Conservation (phyloP, 2,113 vertebrate genomes). For the Caranx ignobilis region DNA sequence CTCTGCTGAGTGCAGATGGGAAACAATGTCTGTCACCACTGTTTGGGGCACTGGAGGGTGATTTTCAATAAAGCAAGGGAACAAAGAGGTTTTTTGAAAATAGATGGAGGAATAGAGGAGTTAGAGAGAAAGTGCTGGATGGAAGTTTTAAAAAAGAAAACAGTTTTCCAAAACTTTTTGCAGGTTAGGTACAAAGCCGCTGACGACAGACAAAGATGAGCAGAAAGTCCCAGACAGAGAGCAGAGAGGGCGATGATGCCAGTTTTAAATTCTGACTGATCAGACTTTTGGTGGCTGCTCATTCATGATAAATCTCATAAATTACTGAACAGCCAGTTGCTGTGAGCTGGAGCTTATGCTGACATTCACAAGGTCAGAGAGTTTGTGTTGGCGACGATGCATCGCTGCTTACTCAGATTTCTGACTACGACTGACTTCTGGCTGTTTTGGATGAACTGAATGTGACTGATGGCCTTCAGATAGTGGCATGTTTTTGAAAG, state of each 20-base stretch:
- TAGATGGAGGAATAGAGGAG: background rate
- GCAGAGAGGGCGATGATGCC: background rate
- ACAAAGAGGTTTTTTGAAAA: background rate
- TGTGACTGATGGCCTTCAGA: slow-evolving; percentile 28
- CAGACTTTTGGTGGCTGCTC: slow-evolving; percentile 8
- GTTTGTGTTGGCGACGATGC: slow-evolving; percentile 18
- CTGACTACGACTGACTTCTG: slow-evolving; percentile 1
- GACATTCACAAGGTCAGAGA: slow-evolving; percentile 40
- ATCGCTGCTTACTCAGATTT: slow-evolving; percentile 31
- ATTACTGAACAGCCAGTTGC: slow-evolving; percentile 19
- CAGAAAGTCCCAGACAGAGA: background rate
- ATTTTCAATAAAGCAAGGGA: slow-evolving; percentile 23
- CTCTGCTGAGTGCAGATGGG: slow-evolving; percentile 29
- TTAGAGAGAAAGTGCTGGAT: background rate
- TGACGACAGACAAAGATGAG: slow-evolving; percentile 2
- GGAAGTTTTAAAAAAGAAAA: background rate
- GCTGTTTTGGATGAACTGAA: slow-evolving; percentile 20
- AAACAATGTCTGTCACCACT: slow-evolving; percentile 19
- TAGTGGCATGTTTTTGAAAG: background rate
- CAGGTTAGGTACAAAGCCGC: background rate
- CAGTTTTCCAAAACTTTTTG: background rate
- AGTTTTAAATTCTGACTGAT: slow-evolving; percentile 6
- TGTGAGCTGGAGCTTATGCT: background rate
- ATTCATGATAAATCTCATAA: slow-evolving; percentile 24
- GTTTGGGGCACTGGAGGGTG: slow-evolving; percentile 13